Conservation (phyloP, 2,113 vertebrate genomes). For the Oxyura jamaicensis region DNA sequence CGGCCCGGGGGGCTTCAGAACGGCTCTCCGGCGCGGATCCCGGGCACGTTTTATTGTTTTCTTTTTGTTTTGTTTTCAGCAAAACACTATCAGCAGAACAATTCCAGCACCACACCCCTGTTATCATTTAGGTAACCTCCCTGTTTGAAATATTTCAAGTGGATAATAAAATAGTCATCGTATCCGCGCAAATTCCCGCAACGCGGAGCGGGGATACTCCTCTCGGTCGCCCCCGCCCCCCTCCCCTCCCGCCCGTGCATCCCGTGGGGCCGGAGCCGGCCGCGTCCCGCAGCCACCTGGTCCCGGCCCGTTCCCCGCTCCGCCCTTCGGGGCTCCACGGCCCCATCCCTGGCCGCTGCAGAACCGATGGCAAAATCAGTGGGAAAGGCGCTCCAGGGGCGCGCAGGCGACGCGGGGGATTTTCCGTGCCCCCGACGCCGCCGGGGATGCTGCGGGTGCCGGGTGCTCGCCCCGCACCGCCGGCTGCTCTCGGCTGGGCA, state of each 20-base stretch:
- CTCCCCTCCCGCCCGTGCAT: neutral
- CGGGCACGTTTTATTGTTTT: neutral
- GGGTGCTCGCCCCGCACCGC: neutral
- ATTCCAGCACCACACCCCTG: conserved; percentile 63
- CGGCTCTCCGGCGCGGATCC: neutral
- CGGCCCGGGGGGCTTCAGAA: neutral
- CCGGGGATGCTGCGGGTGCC: neutral
- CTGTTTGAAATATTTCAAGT: conserved; percentile 37
- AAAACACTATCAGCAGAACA: conserved; percentile 23
- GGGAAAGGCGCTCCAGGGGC: neutral
- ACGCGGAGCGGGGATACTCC: neutral
- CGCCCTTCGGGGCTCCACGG: neutral
- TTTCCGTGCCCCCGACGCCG: neutral
- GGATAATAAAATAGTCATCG: conserved; percentile 48
- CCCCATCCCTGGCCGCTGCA: neutral
- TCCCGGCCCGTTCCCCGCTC: neutral
- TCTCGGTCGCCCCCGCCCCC: neutral
- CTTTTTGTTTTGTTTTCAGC: conserved; percentile 9
- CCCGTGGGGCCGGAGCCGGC: neutral
- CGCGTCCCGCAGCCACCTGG: neutral
- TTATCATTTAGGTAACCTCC: conserved; percentile 66
- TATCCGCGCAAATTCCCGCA: conserved; percentile 28
- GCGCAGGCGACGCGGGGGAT: neutral
- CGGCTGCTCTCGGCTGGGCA: neutral
- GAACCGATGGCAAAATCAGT: neutral